Evolutionary conservation across 2,113 vertebrate species (phyloP).

Genomic region (Nothobranchius kuhntae): DNA sequence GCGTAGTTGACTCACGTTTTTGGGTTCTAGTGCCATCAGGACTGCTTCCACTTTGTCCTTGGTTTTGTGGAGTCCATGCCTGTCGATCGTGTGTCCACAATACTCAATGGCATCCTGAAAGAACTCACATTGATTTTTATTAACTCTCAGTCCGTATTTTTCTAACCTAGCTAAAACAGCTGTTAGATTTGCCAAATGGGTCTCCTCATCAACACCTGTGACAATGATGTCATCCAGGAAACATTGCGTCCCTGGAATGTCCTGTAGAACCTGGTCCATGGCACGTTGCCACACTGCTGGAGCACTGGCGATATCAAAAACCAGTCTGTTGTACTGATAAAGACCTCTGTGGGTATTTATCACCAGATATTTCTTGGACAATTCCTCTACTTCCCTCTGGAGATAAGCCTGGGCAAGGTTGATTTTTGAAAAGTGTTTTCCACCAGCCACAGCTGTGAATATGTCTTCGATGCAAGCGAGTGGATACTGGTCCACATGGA

Average conservation of each 20-base stretch:
- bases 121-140: not conserved
- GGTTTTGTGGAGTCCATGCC: not conserved
- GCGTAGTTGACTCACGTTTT: not conserved
- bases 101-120: too few species aligned
- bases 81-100: too few species aligned
- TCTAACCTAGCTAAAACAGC: not conserved
- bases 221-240: too few species aligned
- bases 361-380: not conserved
- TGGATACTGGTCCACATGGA: not conserved
- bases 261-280: not conserved
- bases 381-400: constrained; percentile 1
- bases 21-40: not conserved
- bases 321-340: constrained; percentile 1
- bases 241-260: too few species aligned
- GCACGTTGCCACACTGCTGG: constrained; percentile 5
- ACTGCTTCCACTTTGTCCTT: not conserved
- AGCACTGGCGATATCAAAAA: not conserved
- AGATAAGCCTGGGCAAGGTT: not conserved
- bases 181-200: not conserved
- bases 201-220: too few species aligned
- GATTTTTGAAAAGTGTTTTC: constrained; percentile 6
- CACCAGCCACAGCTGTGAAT: constrained; percentile 5
- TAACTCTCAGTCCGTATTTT: not conserved
- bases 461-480: not conserved
- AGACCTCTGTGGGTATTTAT: not conserved